phyloP scores from a whole-genome alignment of 2,113 vertebrate species.

The Tapirus terrestris region DNA sequence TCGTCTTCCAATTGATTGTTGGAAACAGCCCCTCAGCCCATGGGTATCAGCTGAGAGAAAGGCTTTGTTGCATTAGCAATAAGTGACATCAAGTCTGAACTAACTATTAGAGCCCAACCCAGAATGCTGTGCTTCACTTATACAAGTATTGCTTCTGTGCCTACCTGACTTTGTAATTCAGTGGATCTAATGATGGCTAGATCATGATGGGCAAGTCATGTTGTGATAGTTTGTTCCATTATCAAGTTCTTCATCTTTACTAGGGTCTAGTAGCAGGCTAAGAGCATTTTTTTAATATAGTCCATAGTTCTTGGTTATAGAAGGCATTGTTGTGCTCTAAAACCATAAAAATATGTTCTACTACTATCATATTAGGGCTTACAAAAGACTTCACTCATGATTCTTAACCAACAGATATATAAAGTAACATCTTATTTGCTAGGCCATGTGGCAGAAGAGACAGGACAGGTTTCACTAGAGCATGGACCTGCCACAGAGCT shows the following conservation, averaged over 20 bases:
- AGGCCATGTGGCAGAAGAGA: not conserved
- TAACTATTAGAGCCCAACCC: not conserved
- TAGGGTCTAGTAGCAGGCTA: not conserved
- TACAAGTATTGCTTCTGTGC: not conserved
- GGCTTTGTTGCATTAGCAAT: not conserved
- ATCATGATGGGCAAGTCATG: not conserved
- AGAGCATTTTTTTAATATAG: not conserved
- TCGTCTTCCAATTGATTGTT: not conserved
- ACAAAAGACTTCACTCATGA: not conserved
- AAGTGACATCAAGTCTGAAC: not conserved
- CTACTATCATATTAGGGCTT: not conserved
- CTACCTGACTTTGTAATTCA: not conserved
- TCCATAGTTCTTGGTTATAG: not conserved
- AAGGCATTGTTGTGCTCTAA: not conserved
- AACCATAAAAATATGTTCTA: not conserved
- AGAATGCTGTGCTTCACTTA: not conserved
- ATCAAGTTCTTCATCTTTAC: not conserved
- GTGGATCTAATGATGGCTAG: not conserved
- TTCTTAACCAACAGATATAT: not conserved
- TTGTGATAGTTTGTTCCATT: not conserved
- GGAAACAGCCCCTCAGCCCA: not conserved
- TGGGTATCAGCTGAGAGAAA: not conserved
- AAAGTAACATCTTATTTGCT: not conserved
- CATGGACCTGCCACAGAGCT: not conserved
- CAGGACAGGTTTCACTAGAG: not conserved